phyloP scores from a whole-genome alignment of 2,797 vertebrate species.

The Oreochromis grahami region DNA sequence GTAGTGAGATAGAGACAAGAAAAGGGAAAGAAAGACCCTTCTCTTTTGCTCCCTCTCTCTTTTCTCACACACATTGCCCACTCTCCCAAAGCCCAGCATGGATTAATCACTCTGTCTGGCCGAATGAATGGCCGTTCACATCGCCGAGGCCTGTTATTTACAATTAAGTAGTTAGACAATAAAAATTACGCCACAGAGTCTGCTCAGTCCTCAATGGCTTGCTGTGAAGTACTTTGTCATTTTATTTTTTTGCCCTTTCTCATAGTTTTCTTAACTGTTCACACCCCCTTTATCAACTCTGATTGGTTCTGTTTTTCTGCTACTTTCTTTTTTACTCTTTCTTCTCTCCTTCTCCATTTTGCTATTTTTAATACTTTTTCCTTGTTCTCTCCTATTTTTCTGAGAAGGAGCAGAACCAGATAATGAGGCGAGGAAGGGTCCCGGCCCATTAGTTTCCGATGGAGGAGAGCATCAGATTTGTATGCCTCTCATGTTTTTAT shows the following conservation, averaged over 20 bases:
- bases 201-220: conserved; percentile 27
- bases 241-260: not conserved
- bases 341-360: not conserved
- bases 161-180: conserved; percentile 74
- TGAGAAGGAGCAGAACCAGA: conserved; percentile 60
- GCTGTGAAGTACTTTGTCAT: not conserved
- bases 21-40: conserved; percentile 51
- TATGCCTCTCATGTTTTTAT: conserved; percentile 33
- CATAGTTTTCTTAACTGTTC: not conserved
- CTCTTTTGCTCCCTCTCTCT: conserved; percentile 29
- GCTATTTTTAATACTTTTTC: not conserved
- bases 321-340: not conserved
- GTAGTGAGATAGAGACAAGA: conserved; percentile 51
- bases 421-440: conserved; percentile 57
- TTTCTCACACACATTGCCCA: conserved; percentile 11
- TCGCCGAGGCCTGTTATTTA: conserved; percentile 67
- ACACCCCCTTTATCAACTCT: not conserved
- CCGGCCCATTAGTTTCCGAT: conserved; percentile 43
- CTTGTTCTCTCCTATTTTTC: conserved; percentile 5
- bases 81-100: conserved; percentile 66
- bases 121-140: conserved; percentile 75
- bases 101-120: conserved; percentile 77
- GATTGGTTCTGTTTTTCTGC: not conserved
- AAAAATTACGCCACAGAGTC: conserved; percentile 70
- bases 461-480: conserved; percentile 35